phyloP scores from a whole-genome alignment of 1,140 invertebrate species.

The Eueides isabella region DNA sequence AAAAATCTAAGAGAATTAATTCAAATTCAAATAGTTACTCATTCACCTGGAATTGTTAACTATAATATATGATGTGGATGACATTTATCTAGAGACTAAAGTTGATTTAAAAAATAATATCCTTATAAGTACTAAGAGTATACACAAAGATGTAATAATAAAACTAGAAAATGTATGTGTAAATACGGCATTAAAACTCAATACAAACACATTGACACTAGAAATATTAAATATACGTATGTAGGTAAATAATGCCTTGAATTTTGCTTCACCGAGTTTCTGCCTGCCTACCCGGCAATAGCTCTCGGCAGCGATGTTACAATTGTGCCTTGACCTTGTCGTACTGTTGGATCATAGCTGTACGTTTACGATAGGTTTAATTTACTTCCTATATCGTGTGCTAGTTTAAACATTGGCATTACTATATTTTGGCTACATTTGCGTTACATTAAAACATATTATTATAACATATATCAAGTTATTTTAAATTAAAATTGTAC shows the following conservation, averaged over 20 bases:
- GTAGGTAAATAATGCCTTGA: background rate
- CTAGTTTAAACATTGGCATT: slow-evolving; percentile 11
- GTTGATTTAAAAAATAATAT: background rate
- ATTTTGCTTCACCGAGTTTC: slow-evolving; percentile 15
- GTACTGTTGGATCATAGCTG: slow-evolving; percentile 16
- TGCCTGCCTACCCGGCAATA: slow-evolving; percentile 17
- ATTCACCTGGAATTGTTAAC: background rate
- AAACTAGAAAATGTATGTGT: no score
- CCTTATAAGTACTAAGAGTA: no score
- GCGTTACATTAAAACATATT: background rate
- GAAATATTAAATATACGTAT: background rate
- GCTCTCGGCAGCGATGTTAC: slow-evolving; percentile 22
- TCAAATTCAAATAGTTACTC: background rate
- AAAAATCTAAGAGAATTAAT: background rate
- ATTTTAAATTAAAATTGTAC: background rate
- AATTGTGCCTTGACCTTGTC: slow-evolving; percentile 37
- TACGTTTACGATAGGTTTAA: slow-evolving; percentile 30
- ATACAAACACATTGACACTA: background rate
- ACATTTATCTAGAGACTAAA: background rate
- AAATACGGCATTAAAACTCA: background rate
- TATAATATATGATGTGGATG: background rate
- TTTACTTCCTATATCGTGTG: slow-evolving; percentile 37
- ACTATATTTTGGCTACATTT: background rate
- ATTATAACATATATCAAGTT: background rate
- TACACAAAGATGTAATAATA: no score